Evolutionary conservation across 1,140 invertebrate species (phyloP).

Genomic region (Sinonovacula constricta): DNA sequence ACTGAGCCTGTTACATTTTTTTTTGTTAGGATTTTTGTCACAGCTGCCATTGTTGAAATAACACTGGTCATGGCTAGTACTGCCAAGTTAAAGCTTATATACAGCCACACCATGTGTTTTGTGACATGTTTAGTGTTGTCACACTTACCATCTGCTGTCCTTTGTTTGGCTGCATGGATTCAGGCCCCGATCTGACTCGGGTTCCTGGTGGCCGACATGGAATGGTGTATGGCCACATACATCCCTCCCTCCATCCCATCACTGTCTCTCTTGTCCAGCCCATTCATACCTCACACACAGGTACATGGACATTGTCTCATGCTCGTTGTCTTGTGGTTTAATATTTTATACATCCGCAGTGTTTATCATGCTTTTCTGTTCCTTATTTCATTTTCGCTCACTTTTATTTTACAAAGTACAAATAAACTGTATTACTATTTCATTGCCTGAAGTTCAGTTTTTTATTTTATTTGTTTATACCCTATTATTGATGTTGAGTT

Average conservation of each 20-base stretch:
- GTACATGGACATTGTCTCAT: too few relatives aligned
- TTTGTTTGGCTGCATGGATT: not conserved
- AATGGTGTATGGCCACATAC: not conserved
- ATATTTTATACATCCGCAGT: too few relatives aligned
- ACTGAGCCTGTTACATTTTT: not conserved
- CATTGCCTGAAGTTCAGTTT: too few relatives aligned
- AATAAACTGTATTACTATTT: too few relatives aligned
- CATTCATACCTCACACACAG: too few relatives aligned
- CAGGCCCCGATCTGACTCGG: not conserved
- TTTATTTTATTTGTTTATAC: too few relatives aligned
- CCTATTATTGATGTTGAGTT: too few relatives aligned
- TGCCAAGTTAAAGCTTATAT: not conserved
- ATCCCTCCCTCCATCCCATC: not conserved
- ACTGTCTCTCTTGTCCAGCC: not conserved
- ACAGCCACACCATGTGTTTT: not conserved
- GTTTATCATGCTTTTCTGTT: too few relatives aligned
- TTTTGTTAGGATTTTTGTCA: not conserved
- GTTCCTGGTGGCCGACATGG: not conserved
- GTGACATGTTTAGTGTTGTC: not conserved
- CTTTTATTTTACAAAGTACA: too few relatives aligned
- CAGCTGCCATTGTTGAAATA: not conserved
- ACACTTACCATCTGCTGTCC: not conserved
- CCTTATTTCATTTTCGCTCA: too few relatives aligned
- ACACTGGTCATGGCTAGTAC: not conserved
- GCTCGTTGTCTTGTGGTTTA: too few relatives aligned